Conservation (phyloP, 2,797 vertebrate genomes). For the Cephalopachus bancanus region DNA sequence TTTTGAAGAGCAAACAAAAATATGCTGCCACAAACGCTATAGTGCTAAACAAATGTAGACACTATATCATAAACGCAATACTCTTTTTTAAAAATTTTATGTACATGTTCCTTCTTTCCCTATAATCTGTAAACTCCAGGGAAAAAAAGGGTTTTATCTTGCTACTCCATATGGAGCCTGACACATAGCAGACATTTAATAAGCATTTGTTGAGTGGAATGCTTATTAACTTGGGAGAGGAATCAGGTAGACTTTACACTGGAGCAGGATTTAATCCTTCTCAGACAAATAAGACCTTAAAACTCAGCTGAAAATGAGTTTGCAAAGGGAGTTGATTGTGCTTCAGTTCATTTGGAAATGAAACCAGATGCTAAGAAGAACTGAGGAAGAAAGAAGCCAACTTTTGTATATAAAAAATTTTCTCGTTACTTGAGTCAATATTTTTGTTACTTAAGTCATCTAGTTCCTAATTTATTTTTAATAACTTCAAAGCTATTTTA, state of each 20-base stretch:
- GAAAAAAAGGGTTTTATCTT: neutral
- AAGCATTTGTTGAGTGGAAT: neutral
- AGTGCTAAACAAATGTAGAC: neutral
- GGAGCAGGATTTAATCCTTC: neutral
- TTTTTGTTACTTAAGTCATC: neutral
- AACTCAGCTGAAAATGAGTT: neutral
- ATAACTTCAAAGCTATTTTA: constrained; percentile 7
- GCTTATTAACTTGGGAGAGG: neutral
- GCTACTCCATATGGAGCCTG: neutral
- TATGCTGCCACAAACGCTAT: neutral
- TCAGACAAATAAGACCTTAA: constrained; percentile 14
- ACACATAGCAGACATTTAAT: neutral
- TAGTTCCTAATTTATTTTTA: neutral
- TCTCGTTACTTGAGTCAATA: neutral
- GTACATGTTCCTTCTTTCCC: neutral
- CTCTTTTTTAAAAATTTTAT: neutral
- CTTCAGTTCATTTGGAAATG: neutral
- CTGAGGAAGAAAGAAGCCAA: neutral
- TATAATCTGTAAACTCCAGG: neutral
- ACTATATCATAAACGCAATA: neutral
- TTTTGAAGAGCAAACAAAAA: constrained; percentile 16
- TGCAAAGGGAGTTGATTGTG: neutral
- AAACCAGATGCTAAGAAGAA: neutral
- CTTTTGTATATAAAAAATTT: neutral
- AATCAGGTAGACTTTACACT: neutral